Base-by-base conservation (phyloP, 1,140 invertebrate genomes). In the Drosophila chauvacae region DNA sequence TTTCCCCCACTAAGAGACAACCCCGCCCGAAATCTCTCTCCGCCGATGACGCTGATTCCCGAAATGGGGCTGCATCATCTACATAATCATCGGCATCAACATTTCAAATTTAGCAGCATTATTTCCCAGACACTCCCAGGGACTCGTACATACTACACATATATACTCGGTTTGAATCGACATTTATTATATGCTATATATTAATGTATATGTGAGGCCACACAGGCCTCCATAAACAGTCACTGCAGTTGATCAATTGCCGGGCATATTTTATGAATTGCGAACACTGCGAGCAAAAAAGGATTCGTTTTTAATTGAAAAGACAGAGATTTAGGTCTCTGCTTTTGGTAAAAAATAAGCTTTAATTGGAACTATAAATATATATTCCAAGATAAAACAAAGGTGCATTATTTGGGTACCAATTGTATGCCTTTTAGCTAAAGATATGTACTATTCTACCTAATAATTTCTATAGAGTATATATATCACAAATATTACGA, bases 21-120 rank as follows among this genome's bases (percentile, higher is more conserved):
- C 57, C 47, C 23, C 14, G n/a, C 26, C 70, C 58, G 55, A 60
- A 72, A 42, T 50, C 51, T 33, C 42, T 57, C 20, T 47, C 50
- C 35, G 41, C 33, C 30, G 37, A 55, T 61, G 48, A 16, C 47
- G 51, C 68, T 53, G 62, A 18, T 80, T 53, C 56, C 77, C 50
- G 11, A 72, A 65, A 39, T 69, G 68, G 13, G 68, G 72, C 77
- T 70, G 71, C 74, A 81, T 84, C 84, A 88, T 90, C 85, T 83
- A 68, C 80, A 80, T 88, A 88, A 88, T 88, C 84, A 88, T 83
- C 51, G 63, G 60, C 79, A 87, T 87, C 79, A 88, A 80, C 84
- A 74, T 88, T 80, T 87, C 69, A 90, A 88, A 90, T 90, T 87
- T 85, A 77, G 80, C 84, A 66, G 69, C 80, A 83, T 76, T 86